phyloP scores from a whole-genome alignment of 2,797 vertebrate genomes.

The Chiroxiphia lanceolata region DNA sequence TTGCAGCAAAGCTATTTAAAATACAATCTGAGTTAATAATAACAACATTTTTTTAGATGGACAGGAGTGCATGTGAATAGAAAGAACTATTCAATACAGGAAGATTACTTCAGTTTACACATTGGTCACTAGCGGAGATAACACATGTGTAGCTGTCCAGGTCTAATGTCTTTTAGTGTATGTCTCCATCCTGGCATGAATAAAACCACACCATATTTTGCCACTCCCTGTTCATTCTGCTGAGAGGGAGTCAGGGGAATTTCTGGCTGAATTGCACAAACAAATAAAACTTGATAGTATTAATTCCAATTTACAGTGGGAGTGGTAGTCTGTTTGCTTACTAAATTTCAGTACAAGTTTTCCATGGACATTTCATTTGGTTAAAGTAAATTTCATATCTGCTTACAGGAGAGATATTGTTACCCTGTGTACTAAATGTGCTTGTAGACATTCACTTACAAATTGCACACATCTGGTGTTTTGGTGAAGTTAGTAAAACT shows the following conservation, averaged over 20 bases:
- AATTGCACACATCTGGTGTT: background rate
- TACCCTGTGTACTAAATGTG: background rate
- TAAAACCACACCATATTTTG: background rate
- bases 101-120: background rate
- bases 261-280: background rate
- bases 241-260: background rate
- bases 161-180: background rate
- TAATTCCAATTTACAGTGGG: background rate
- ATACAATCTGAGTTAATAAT: background rate
- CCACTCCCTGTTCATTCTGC: background rate
- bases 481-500: background rate
- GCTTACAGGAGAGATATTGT: background rate
- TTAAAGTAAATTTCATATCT: background rate
- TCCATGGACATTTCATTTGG: background rate
- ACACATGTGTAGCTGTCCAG: background rate
- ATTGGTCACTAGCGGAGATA: background rate
- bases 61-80: background rate
- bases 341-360: background rate
- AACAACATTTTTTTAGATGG: background rate
- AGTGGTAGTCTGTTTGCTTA: background rate
- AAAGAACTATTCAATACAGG: background rate
- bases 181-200: background rate
- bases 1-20: constrained; percentile 3
- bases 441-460: background rate
- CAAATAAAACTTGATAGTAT: background rate